phyloP scores from a whole-genome alignment of 2,113 vertebrate genomes.

The Indicator indicator region DNA sequence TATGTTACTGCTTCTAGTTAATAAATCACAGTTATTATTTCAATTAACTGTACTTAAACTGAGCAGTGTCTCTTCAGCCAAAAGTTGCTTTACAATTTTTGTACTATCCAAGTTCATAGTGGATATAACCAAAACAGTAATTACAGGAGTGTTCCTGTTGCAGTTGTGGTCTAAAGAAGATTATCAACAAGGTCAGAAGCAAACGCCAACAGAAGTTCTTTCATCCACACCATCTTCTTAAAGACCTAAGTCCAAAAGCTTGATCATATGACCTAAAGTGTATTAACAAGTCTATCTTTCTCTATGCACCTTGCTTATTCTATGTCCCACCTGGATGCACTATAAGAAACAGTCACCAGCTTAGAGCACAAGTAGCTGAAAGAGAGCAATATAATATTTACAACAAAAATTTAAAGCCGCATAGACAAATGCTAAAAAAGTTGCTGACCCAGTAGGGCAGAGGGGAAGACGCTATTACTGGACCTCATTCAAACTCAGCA shows the following conservation, averaged over 20 bases:
- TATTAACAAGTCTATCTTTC: background rate
- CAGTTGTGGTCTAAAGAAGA: background rate
- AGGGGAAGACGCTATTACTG: background rate
- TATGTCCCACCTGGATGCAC: background rate
- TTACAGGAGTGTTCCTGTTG: too few species aligned
- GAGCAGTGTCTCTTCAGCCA: background rate
- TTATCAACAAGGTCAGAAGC: background rate
- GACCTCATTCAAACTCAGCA: background rate
- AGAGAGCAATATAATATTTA: background rate
- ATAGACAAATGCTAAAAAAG: background rate
- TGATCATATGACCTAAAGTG: background rate
- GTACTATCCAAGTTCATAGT: background rate
- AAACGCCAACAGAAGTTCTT: background rate
- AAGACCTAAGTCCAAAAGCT: background rate
- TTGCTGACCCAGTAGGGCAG: background rate
- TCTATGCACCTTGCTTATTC: background rate
- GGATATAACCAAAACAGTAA: background rate
- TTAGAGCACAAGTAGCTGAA: background rate
- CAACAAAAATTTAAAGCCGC: background rate
- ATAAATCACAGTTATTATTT: slow-evolving; percentile 3
- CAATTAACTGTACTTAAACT: background rate
- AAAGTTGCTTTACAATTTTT: background rate
- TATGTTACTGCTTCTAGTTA: background rate
- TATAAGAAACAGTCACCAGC: background rate
- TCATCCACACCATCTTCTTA: background rate